These are phyloP conservation scores for Anas platyrhynchos DNA, from an alignment of 2,113 vertebrate genomes.

Conservation along the genomic window DNA sequence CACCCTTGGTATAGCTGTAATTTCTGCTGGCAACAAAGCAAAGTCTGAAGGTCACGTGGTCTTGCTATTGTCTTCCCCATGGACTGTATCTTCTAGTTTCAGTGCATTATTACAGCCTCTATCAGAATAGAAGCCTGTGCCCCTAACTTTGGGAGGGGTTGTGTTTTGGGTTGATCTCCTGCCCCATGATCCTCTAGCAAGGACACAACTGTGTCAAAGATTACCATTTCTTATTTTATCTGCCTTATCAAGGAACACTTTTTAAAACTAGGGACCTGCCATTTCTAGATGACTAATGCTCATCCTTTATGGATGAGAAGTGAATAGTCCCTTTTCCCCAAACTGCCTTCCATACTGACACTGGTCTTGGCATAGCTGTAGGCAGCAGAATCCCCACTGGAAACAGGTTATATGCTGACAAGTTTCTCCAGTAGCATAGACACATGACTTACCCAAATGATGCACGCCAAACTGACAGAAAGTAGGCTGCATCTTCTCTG, in stretches of 20 bases:
- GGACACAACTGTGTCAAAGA: background rate
- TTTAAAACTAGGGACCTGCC: background rate
- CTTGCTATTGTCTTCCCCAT: background rate
- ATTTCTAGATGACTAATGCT: background rate
- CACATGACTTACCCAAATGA: background rate
- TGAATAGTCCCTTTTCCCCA: background rate
- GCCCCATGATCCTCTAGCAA: background rate
- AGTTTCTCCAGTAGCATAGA: background rate
- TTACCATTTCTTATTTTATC: background rate
- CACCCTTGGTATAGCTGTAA: background rate
- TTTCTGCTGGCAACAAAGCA: background rate
- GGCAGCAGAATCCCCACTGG: background rate
- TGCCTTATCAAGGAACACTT: background rate
- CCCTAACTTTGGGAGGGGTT: background rate
- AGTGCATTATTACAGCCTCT: background rate
- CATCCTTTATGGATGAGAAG: background rate
- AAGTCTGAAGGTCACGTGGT: background rate
- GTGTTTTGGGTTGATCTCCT: background rate
- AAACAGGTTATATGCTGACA: background rate
- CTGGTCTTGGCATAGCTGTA: background rate
- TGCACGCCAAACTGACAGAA: background rate
- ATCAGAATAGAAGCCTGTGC: background rate
- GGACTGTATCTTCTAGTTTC: background rate
- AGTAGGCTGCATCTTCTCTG: background rate
- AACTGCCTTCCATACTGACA: background rate